Conservation (phyloP, 2,797 vertebrate species). For the Dallia pectoralis region DNA sequence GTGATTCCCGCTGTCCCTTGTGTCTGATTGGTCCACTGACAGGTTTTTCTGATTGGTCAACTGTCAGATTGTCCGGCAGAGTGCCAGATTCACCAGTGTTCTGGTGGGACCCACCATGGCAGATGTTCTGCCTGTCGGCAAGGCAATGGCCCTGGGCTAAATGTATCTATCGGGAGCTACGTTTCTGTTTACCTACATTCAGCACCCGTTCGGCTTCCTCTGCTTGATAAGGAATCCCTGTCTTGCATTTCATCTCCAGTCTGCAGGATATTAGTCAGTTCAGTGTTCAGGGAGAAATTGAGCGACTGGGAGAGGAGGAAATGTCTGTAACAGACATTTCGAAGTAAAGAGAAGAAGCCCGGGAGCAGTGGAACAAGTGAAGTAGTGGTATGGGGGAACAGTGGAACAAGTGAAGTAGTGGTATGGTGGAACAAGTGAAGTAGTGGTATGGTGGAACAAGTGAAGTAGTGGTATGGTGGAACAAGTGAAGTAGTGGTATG, state of each 20-base stretch:
- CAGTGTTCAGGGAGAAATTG: conserved; percentile 21
- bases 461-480: too few species aligned
- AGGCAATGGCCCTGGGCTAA: conserved; percentile 57
- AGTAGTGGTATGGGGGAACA: too few species aligned
- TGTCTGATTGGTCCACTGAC: too few species aligned
- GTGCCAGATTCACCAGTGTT: conserved; percentile 31
- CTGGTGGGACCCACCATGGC: conserved; percentile 39
- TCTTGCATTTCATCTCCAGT: conserved; percentile 31
- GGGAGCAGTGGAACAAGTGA: too few species aligned
- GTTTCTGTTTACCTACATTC: conserved; percentile 53
- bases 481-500: too few species aligned
- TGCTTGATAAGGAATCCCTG: conserved; percentile 33
- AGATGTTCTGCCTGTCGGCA: conserved; percentile 59
- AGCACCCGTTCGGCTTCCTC: conserved; percentile 40
- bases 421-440: too few species aligned
- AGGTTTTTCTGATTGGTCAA: too few species aligned
- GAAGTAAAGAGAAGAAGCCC: too few species aligned
- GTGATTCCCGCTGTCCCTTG: too few species aligned
- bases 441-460: too few species aligned
- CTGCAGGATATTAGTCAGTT: conserved; percentile 28
- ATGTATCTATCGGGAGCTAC: conserved; percentile 47
- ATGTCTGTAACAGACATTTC: neutral
- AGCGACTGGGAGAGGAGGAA: neutral
- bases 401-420: too few species aligned
- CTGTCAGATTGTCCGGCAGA: too few species aligned